These are phyloP conservation scores for Carposina sasakii DNA, from an alignment of 1,140 invertebrate genomes.

Conservation along the genomic window DNA sequence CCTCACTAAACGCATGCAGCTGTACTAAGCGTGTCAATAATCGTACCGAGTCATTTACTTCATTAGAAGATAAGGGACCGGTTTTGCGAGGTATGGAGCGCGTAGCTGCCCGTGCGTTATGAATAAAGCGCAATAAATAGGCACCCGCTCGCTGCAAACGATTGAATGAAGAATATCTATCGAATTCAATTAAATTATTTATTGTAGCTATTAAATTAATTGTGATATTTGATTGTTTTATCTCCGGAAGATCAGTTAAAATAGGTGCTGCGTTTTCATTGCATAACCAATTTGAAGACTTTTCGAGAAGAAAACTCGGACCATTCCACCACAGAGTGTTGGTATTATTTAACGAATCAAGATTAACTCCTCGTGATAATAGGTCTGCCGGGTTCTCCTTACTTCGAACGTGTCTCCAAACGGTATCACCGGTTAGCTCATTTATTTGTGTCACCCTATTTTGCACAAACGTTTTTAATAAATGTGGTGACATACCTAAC, in stretches of 20 bases:
- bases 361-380: constrained; percentile 27
- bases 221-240: too few relatives aligned
- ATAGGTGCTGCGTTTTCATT: neutral
- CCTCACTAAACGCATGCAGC: too few relatives aligned
- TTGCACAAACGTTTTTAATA: constrained; percentile 33
- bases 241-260: neutral
- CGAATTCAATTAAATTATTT: too few relatives aligned
- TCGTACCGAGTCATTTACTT: too few relatives aligned
- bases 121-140: too few relatives aligned
- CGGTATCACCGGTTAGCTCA: constrained; percentile 5
- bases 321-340: constrained; percentile 1
- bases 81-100: too few relatives aligned
- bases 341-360: constrained; percentile 9
- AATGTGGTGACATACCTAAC: constrained; percentile 8
- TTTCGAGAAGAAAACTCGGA: neutral
- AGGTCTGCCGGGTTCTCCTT: constrained; percentile 41
- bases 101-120: too few relatives aligned
- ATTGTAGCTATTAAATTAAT: too few relatives aligned
- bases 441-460: constrained; percentile 42
- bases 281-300: neutral
- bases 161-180: too few relatives aligned
- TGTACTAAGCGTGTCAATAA: too few relatives aligned
- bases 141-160: too few relatives aligned
- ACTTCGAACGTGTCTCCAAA: constrained; percentile 32
- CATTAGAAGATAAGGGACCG: too few relatives aligned